These are phyloP conservation scores for Hydrozoanthus gracilis DNA, from an alignment of 92 coral and sea anemone genomes.

Conservation along the genomic window DNA sequence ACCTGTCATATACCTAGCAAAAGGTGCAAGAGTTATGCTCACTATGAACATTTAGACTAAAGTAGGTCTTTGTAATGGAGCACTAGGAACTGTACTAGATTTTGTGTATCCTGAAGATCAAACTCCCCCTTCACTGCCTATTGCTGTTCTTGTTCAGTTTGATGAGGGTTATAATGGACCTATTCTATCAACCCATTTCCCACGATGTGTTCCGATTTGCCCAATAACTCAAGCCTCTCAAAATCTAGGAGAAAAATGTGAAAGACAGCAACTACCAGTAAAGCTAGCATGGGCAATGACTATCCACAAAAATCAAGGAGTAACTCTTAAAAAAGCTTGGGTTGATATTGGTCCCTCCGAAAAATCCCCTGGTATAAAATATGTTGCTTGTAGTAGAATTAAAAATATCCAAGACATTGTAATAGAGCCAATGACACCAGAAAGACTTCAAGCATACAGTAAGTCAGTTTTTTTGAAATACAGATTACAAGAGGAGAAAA, in stretches of 20 bases:
- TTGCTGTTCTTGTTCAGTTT: conserved; percentile 61
- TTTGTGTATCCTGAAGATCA: conserved; percentile 54
- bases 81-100: conserved; percentile 55
- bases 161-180: conserved; percentile 53
- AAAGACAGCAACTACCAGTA: conserved; percentile 66
- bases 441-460: conserved; percentile 8
- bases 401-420: background rate
- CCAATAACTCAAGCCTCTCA: conserved; percentile 54
- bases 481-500: conserved; percentile 30
- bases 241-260: conserved; percentile 52
- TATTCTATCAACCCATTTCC: conserved; percentile 29
- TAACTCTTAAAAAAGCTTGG: conserved; percentile 61
- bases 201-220: conserved; percentile 50
- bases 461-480: conserved; percentile 36
- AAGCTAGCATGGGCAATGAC: conserved; percentile 67
- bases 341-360: conserved; percentile 62
- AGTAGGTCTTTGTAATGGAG: conserved; percentile 57
- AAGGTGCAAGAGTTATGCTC: too few species aligned
- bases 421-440: background rate
- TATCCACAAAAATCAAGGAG: conserved; percentile 62
- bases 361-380: conserved; percentile 55
- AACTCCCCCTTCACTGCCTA: conserved; percentile 59
- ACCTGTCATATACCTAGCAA: conserved; percentile 41
- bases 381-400: background rate
- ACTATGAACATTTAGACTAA: conserved; percentile 29